Percentiles rank a stretch among this genome's conserved stretches.
phyloP scores from a whole-genome alignment of 2,113 vertebrate genomes.

The Cyanoderma ruficeps region DNA sequence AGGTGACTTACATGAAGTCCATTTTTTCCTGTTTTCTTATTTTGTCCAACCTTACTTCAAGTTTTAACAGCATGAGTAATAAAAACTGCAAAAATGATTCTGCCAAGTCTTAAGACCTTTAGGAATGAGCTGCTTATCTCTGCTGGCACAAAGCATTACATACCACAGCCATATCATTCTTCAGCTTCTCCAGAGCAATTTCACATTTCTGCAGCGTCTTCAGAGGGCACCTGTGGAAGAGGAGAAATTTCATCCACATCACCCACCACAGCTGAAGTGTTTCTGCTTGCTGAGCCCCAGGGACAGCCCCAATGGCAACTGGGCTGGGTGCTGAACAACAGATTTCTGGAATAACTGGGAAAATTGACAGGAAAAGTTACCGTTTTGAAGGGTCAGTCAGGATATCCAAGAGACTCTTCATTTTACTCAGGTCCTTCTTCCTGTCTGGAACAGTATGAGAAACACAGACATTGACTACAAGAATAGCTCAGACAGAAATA shows the following conservation, averaged over 20 bases:
- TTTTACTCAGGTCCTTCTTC: constrained; percentile 98
- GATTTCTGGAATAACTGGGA: neutral
- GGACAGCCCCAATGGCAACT: neutral
- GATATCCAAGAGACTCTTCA: constrained; percentile 98
- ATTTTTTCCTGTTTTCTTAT: neutral
- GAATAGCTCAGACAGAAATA: neutral
- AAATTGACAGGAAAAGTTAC: constrained; percentile 60
- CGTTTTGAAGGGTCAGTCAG: constrained; percentile 94
- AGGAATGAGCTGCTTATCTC: neutral
- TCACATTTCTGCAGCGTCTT: constrained; percentile 97
- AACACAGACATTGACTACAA: neutral
- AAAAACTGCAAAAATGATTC: neutral
- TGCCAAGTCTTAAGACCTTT: neutral
- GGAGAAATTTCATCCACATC: neutral
- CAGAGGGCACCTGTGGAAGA: constrained; percentile 84
- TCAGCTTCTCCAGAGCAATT: constrained; percentile 96
- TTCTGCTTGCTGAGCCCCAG: neutral
- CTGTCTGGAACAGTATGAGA: constrained; percentile 79
- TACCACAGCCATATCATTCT: constrained; percentile 99
- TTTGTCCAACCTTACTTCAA: neutral
- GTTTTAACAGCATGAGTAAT: neutral
- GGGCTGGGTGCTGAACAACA: neutral
- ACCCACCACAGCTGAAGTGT: neutral
- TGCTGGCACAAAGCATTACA: neutral
- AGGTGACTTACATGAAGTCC: neutral